Evolutionary conservation across 1,140 invertebrate species (phyloP), one percentile per base, ranked within the genome.

Genomic region (Aleiodes sp.): DNA sequence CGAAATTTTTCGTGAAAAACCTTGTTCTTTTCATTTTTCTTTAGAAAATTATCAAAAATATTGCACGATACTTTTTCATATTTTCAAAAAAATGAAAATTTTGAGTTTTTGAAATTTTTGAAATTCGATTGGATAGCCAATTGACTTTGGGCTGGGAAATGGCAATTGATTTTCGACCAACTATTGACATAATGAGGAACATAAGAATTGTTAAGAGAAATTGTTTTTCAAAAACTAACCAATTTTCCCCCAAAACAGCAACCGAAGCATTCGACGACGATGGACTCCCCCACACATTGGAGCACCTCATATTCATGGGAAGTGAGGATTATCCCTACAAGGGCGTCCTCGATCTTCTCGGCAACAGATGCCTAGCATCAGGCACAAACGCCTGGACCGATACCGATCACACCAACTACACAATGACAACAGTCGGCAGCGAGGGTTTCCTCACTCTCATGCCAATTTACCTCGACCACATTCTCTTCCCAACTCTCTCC

Each of bases 201-300:
- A n/a, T n/a, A n/a, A n/a, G 26, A 65, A 43, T 69, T 60, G 28
- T 28, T 6, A 14, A 21, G 26, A 21, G 9, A 14, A 26, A 19
- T 35, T 26, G 9, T 39, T 37, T 56, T 52, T 46, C 61, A 14
- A 35, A 10, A 52, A 6, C 39, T 33, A 19, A 70, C 10, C 21
- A 56, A 6, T 56, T 26, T 14, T 56, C n/a, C n/a, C 24, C 10
- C 4, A 16, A 66, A 87, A 71, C 76, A 96, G 95, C 92, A 16
- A 98, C 96, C 10, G 95, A 97, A 88, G 93, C 95, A 0, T 89
- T 92, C 79, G 94, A 96, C 85, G 94, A 97, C 86, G 95, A 97
- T 88, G 96, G 96, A 2, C 80, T 98, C 37, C 96, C 96, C 0
- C 96, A 98, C 79, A 97, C 96, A 10, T 85, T 98, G 81, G 96